These are phyloP conservation scores for Chrysochloris asiatica DNA, from an alignment of 2,113 vertebrate species.

Conservation along the genomic window DNA sequence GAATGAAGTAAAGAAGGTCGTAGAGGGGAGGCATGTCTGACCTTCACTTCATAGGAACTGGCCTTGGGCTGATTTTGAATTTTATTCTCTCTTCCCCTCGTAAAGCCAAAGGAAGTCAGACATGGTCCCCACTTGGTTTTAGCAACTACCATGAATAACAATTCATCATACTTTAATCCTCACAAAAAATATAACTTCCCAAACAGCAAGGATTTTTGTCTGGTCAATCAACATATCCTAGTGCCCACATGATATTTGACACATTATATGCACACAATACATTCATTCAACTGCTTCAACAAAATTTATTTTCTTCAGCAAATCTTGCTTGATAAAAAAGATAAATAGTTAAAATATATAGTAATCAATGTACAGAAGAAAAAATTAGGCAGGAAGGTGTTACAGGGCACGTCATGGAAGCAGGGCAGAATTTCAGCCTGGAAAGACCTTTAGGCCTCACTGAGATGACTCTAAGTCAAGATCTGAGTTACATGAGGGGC, in stretches of 20 bases:
- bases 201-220: background rate
- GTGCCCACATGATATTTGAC: background rate
- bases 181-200: background rate
- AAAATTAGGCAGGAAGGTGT: background rate
- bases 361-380: background rate
- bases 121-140: too few species aligned
- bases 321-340: too few species aligned
- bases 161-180: too few species aligned
- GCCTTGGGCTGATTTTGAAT: too few species aligned
- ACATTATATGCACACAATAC: background rate
- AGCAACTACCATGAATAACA: background rate
- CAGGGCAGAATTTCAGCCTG: background rate
- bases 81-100: too few species aligned
- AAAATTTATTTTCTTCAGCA: too few species aligned
- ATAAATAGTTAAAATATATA: too few species aligned
- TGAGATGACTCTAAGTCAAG: background rate
- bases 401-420: background rate
- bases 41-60: too few species aligned
- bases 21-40: too few species aligned
- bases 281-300: too few species aligned
- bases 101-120: too few species aligned
- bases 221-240: background rate
- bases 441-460: background rate
- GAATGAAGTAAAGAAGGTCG: too few species aligned
- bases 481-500: background rate